These are phyloP conservation scores for Cataglyphis livida DNA, from an alignment of 2,888 invertebrate species.

Conservation along the genomic window DNA sequence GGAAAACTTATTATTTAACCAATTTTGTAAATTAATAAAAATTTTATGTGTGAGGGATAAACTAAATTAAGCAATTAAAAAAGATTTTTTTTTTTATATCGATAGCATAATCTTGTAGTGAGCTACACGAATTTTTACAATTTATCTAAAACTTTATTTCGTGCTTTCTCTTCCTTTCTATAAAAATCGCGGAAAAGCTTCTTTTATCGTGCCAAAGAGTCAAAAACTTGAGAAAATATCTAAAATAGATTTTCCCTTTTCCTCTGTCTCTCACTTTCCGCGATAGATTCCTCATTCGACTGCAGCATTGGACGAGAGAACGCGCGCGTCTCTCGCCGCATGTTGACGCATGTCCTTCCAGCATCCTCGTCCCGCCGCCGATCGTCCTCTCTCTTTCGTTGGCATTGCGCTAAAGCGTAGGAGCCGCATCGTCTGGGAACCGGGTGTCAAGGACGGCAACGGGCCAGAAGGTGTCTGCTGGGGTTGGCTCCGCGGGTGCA, in stretches of 20 bases:
- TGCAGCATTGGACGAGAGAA: conserved; percentile 8
- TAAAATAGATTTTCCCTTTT: background rate
- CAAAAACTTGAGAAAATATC: background rate
- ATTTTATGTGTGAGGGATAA: background rate
- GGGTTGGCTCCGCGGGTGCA: conserved; percentile 78
- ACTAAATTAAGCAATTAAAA: background rate
- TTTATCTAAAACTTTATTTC: background rate
- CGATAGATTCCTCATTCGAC: conserved; percentile 21
- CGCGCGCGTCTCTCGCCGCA: conserved; percentile 40
- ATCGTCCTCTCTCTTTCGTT: conserved; percentile 37
- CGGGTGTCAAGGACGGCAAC: conserved; percentile 82
- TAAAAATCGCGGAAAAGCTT: background rate
- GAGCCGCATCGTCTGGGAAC: conserved; percentile 66
- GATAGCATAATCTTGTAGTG: background rate
- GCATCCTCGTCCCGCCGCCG: conserved; percentile 22
- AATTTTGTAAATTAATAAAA: background rate
- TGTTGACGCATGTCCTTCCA: conserved; percentile 41
- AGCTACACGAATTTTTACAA: background rate
- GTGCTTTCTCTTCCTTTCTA: background rate
- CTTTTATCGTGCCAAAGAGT: background rate
- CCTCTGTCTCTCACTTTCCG: background rate
- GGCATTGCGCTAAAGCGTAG: conserved; percentile 50
- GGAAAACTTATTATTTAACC: background rate
- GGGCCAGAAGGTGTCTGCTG: conserved; percentile 81
- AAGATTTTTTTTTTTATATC: background rate